Conservation (phyloP, 2,888 invertebrate species). For the Agrotis ipsilon region DNA sequence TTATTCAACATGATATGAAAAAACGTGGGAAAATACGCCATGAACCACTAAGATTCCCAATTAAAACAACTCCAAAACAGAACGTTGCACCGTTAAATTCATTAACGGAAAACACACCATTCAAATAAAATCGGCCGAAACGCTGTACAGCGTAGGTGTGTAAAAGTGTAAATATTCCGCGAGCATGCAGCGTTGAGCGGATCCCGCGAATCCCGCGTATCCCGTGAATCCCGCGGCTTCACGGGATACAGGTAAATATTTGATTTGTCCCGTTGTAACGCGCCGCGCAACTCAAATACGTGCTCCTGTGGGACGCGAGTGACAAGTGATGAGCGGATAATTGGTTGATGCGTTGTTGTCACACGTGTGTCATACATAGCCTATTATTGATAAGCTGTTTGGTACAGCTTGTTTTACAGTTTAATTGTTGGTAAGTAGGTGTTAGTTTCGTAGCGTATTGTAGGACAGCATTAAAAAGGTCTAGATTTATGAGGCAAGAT, state of each 20-base stretch:
- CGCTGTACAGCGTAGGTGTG: slow-evolving; percentile 34
- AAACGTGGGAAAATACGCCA: background rate
- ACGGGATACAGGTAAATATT: slow-evolving; percentile 72
- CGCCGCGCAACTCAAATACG: slow-evolving; percentile 61
- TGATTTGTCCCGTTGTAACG: slow-evolving; percentile 67
- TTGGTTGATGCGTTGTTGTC: background rate
- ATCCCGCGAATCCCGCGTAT: slow-evolving; percentile 34
- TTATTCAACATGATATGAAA: background rate
- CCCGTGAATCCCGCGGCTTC: slow-evolving; percentile 43
- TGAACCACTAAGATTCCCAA: background rate
- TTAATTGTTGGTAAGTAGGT: too few relatives aligned
- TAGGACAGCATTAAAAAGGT: too few relatives aligned
- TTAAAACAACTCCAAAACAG: background rate
- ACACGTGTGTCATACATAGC: background rate
- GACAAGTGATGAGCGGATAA: slow-evolving; percentile 22
- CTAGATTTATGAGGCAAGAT: too few relatives aligned
- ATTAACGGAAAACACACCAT: slow-evolving; percentile 18
- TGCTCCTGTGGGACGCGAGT: slow-evolving; percentile 17
- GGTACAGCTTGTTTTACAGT: too few relatives aligned
- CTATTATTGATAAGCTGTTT: background rate
- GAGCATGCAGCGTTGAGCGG: slow-evolving; percentile 51
- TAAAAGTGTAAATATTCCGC: slow-evolving; percentile 58
- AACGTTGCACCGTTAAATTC: background rate
- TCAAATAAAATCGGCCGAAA: slow-evolving; percentile 38
- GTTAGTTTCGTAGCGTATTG: too few relatives aligned